phyloP scores from a whole-genome alignment of 2,797 vertebrate genomes.

The Typhlichthys eigenmanni region DNA sequence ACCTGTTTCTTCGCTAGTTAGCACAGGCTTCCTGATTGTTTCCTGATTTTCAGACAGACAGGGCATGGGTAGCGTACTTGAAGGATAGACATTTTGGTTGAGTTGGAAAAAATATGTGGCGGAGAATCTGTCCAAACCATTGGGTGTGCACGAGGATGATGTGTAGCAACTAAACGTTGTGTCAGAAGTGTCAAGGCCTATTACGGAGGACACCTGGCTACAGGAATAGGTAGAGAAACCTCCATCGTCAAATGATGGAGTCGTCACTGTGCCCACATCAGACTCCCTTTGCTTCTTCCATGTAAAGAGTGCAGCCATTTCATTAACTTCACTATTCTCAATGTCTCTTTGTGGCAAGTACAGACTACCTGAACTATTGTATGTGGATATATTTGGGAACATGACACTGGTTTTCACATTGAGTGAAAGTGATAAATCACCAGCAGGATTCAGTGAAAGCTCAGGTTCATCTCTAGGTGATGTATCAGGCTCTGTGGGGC shows the following conservation, averaged over 20 bases:
- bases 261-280: too few species aligned
- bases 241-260: neutral
- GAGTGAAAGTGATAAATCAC: neutral
- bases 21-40: neutral
- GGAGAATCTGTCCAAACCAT: slow-evolving; percentile 11
- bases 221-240: slow-evolving; percentile 18
- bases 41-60: neutral
- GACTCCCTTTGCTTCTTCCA: neutral
- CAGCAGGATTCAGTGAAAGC: slow-evolving; percentile 8
- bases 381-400: neutral
- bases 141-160: slow-evolving; percentile 12
- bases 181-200: too few species aligned
- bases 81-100: neutral
- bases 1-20: slow-evolving; percentile 19
- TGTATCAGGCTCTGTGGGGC: slow-evolving; percentile 1
- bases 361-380: neutral
- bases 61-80: neutral
- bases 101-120: neutral
- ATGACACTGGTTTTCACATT: neutral
- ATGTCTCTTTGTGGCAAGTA: neutral
- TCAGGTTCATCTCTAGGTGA: neutral
- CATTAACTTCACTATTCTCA: neutral
- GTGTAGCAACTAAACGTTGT: neutral
- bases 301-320: neutral
- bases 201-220: neutral